A percentile compares a stretch with the other conserved stretches of the same genome.
These are phyloP conservation scores for Daubentonia madagascariensis DNA, from an alignment of 2,113 vertebrate species.

Conservation along the genomic window DNA sequence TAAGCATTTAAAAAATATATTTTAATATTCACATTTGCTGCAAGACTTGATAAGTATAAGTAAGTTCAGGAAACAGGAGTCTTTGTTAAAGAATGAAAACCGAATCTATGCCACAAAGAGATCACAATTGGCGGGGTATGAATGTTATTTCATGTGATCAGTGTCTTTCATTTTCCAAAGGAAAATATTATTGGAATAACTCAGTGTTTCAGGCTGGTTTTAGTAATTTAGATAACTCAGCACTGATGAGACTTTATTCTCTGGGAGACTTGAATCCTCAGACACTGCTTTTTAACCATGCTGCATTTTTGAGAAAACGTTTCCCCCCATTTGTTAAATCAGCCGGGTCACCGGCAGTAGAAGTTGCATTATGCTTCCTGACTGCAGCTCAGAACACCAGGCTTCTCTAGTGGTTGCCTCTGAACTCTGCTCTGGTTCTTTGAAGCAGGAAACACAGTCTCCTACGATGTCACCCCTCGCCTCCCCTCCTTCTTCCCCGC, in stretches of 20 bases:
- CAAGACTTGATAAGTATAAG: constrained; percentile 41
- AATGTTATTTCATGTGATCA: constrained; percentile 41
- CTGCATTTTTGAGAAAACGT: background rate
- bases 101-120: constrained; percentile 9
- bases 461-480: constrained; percentile 85
- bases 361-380: constrained; percentile 2
- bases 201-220: constrained; percentile 15
- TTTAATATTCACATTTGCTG: constrained; percentile 1
- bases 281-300: constrained; percentile 17
- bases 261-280: constrained; percentile 39
- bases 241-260: background rate
- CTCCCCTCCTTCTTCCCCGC: constrained; percentile 90
- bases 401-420: constrained; percentile 14
- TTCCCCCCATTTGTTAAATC: constrained; percentile 35
- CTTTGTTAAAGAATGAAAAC: constrained; percentile 46
- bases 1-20: constrained; percentile 24
- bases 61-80: constrained; percentile 42
- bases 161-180: constrained; percentile 51
- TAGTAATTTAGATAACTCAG: constrained; percentile 20
- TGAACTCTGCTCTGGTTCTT: constrained; percentile 74
- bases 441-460: constrained; percentile 89
- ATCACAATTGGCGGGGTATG: background rate
- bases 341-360: background rate
- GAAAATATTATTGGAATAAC: constrained; percentile 43
- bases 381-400: background rate